Percentiles rank a stretch among this genome's conserved stretches.
Evolutionary conservation across 2,797 vertebrate species (phyloP).

Genomic region (Spinibarbus caldwelli): DNA sequence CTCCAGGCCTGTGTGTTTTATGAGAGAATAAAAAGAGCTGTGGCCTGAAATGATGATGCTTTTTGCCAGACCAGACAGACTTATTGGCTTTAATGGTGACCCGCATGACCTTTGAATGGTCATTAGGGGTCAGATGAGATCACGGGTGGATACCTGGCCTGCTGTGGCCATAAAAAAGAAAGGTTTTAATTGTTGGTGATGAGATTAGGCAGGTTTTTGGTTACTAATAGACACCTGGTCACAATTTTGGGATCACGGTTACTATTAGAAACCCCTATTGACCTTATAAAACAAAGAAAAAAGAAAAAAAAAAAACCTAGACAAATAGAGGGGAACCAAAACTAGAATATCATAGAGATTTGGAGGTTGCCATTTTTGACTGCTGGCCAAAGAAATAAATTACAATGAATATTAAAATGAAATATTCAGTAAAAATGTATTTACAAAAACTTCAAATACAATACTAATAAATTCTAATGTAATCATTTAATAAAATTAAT

Average conservation of each 20-base stretch:
- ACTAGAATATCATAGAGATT: neutral
- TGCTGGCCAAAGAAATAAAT: neutral
- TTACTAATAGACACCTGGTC: neutral
- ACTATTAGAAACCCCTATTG: neutral
- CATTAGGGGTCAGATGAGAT: constrained; percentile 55
- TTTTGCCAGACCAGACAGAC: constrained; percentile 40
- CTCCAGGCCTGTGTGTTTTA: constrained; percentile 58
- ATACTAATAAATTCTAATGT: neutral
- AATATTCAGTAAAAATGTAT: neutral
- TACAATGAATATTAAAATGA: neutral
- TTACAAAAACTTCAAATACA: neutral
- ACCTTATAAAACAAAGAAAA: neutral
- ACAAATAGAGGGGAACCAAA: neutral
- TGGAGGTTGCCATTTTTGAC: neutral
- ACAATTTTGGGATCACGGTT: neutral
- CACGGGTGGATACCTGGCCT: constrained; percentile 65
- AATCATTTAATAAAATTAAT: neutral
- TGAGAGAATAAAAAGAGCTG: constrained; percentile 46
- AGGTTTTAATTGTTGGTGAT: constrained; percentile 57
- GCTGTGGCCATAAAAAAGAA: constrained; percentile 61
- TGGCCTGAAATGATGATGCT: neutral
- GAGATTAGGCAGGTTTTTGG: neutral
- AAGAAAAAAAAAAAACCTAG: neutral
- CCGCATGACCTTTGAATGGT: constrained; percentile 55
- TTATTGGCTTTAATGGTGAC: constrained; percentile 38